Evolutionary conservation across 2,888 invertebrate genomes (phyloP), one percentile per base, ranked within the genome.

Genomic region (Xestia ashworthii): DNA sequence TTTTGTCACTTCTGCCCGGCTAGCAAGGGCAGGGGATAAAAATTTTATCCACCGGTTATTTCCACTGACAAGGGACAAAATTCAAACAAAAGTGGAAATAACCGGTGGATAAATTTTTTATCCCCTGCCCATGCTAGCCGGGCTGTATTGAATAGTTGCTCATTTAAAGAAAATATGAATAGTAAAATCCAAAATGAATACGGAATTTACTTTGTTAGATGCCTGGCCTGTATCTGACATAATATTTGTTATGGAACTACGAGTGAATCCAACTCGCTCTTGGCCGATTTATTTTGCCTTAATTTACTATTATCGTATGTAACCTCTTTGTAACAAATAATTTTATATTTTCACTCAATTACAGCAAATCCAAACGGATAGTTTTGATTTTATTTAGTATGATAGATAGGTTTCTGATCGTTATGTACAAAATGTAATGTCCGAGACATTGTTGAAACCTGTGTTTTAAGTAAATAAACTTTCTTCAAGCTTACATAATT

Each of bases 401-500:
- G 46, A 46, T 11, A n/a, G 46, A 46, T 11, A n/a, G n/a, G 5
- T 25, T 48, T 38, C 9, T 19, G 14, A 73, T 41, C 41, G 41
- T 41, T 41, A 41, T 6, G 6, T 41, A 41, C 4, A 41, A 41
- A 41, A 41, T 32, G 6, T 38, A 1, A 58, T 38, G 2, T 58
- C n/a, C 25, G 32, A 62, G 19, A 62, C 32, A 60, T 32, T 62
- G 32, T 32, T 32, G 9, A 60, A 60, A 62, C 9, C 32, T 32
- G 60, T 32, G 19, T 19, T 32, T 62, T 9, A 62, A 19, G 32
- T 19, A 32, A 58, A 25, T 62, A 16, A 16, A 32, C 25, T 25
- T 22, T 25, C 9, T 25, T 32, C 5, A 58, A 38, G n/a, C 9
- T 5, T 19, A 16, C 11, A 76, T 76, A n/a, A 76, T 76, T 76